These are phyloP conservation scores for Prochilodus magdalenae DNA, from an alignment of 2,113 vertebrate species.

Conservation along the genomic window DNA sequence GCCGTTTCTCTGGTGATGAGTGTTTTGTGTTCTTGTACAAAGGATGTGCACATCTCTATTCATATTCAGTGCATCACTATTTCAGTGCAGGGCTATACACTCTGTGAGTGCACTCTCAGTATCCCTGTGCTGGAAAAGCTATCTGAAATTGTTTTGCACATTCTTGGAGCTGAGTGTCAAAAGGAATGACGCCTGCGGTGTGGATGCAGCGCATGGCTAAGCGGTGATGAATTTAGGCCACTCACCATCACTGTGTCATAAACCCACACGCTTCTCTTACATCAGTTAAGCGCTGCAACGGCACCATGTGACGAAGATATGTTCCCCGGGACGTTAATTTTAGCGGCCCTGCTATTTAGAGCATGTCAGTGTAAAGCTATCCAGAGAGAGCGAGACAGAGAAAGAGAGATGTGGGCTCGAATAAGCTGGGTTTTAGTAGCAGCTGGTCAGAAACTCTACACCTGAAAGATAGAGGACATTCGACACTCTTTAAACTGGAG, in stretches of 20 bases:
- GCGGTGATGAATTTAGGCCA: constrained; percentile 17
- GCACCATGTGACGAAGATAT: constrained; percentile 63
- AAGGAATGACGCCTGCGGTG: background rate
- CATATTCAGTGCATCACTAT: too few relatives aligned
- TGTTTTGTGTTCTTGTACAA: too few relatives aligned
- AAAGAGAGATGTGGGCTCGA: constrained; percentile 63
- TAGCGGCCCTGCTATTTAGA: constrained; percentile 67
- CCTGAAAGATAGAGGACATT: constrained; percentile 61
- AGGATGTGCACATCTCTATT: too few relatives aligned
- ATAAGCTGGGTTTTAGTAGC: constrained; percentile 68
- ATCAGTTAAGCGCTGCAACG: constrained; percentile 38
- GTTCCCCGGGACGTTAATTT: constrained; percentile 65
- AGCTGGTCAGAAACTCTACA: constrained; percentile 67
- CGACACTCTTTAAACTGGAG: constrained; percentile 58
- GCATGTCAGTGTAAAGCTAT: constrained; percentile 67
- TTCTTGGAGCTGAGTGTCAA: background rate
- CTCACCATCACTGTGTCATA: constrained; percentile 25
- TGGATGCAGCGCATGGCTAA: background rate
- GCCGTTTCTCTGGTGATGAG: too few relatives aligned
- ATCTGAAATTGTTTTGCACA: background rate
- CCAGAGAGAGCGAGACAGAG: constrained; percentile 44
- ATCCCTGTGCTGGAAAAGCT: background rate
- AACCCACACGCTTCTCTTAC: constrained; percentile 41
- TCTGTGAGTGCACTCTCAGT: background rate
- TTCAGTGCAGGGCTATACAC: background rate